A percentile compares a stretch with the other conserved stretches of the same genome.
Evolutionary conservation across 2,888 invertebrate genomes (phyloP).

Genomic region (Bellardia pandia): DNA sequence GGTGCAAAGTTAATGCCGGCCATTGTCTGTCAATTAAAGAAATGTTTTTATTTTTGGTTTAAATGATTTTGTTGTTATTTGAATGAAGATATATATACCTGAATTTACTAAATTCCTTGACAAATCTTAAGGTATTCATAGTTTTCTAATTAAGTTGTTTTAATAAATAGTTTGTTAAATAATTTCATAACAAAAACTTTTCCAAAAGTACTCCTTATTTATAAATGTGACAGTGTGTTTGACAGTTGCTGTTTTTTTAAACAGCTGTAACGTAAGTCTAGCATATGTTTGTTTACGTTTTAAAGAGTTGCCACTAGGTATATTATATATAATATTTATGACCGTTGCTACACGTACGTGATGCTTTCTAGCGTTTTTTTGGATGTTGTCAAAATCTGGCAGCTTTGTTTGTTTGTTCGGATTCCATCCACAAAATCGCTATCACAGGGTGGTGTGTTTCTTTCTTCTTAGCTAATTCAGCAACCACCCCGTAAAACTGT

Average conservation of each 20-base stretch:
- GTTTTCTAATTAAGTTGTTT: conserved; percentile 37
- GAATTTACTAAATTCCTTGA: conserved; percentile 35
- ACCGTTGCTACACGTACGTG: too few species aligned
- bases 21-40: conserved; percentile 25
- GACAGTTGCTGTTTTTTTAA: background rate
- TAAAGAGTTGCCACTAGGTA: background rate
- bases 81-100: conserved; percentile 33
- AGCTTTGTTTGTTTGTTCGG: too few species aligned
- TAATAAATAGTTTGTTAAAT: background rate
- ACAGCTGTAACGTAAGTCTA: conserved; percentile 3
- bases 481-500: too few species aligned
- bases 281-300: background rate
- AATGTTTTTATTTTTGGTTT: background rate
- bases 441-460: too few species aligned
- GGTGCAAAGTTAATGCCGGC: background rate
- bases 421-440: too few species aligned
- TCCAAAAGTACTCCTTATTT: conserved; percentile 14
- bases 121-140: conserved; percentile 56
- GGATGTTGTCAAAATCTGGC: too few species aligned
- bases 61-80: background rate
- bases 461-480: too few species aligned
- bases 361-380: too few species aligned
- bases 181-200: conserved; percentile 65
- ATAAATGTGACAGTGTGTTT: conserved; percentile 21
- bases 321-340: background rate